These are phyloP conservation scores for Ormyrus thymus DNA, from an alignment of 2,888 invertebrate species.

Conservation along the genomic window DNA sequence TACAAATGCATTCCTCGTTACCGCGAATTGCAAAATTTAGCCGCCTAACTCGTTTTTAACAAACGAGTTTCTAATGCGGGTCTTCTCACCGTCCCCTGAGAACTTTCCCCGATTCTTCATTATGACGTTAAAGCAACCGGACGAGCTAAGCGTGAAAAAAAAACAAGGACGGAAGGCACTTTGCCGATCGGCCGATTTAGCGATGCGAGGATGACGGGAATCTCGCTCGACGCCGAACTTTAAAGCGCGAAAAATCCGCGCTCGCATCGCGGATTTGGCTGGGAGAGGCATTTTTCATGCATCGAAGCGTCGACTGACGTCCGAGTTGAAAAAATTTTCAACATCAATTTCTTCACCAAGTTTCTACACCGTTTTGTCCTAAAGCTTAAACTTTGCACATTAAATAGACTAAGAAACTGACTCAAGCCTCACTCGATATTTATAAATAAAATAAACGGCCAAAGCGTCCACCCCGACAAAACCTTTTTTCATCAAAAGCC, in stretches of 20 bases:
- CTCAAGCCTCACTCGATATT: too few species aligned
- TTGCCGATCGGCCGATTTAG: slow-evolving; percentile 32
- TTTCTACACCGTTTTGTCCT: too few species aligned
- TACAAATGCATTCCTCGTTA: slow-evolving; percentile 30
- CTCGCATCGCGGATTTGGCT: neutral
- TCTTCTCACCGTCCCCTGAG: slow-evolving; percentile 19
- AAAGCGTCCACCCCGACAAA: too few species aligned
- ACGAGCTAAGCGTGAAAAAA: slow-evolving; percentile 3
- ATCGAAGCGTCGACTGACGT: too few species aligned
- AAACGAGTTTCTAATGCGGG: slow-evolving; percentile 58
- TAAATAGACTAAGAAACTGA: too few species aligned
- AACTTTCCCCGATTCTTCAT: neutral
- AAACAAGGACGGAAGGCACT: slow-evolving; percentile 22
- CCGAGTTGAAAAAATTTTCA: too few species aligned
- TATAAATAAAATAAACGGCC: too few species aligned
- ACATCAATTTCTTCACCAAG: too few species aligned
- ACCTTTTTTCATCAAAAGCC: too few species aligned
- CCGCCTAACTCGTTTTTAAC: slow-evolving; percentile 55
- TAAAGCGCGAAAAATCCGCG: slow-evolving; percentile 33
- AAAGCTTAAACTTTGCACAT: too few species aligned
- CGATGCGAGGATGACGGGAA: slow-evolving; percentile 32
- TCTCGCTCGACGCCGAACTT: slow-evolving; percentile 30
- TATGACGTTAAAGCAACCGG: neutral
- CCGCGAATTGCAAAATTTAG: slow-evolving; percentile 18
- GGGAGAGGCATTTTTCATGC: too few species aligned